Percentiles rank a stretch among this genome's conserved stretches.
These are phyloP conservation scores for Cyaniris semiargus DNA, from an alignment of 2,888 invertebrate species.

Conservation along the genomic window DNA sequence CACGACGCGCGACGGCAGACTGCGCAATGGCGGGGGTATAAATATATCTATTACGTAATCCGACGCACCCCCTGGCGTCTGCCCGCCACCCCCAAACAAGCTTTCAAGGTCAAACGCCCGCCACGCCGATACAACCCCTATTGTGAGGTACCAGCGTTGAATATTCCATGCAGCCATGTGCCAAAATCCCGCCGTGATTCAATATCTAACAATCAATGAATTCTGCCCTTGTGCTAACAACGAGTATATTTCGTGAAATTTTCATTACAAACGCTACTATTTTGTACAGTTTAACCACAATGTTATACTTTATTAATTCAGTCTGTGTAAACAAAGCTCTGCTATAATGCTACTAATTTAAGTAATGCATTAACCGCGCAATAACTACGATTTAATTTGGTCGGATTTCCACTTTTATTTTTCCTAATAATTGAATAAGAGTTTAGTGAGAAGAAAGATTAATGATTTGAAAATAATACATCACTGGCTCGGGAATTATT, in stretches of 20 bases:
- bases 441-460: no score
- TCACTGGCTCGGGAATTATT: no score
- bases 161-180: conserved; percentile 46
- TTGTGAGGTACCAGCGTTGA: conserved; percentile 40
- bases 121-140: conserved; percentile 47
- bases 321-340: no score
- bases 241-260: not conserved
- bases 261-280: not conserved
- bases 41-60: conserved; percentile 74
- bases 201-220: conserved; percentile 64
- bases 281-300: no score
- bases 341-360: no score
- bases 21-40: conserved; percentile 51
- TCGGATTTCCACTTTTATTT: no score
- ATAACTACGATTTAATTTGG: no score
- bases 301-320: not conserved
- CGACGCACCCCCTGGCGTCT: conserved; percentile 53
- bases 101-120: conserved; percentile 64
- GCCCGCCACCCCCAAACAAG: conserved; percentile 59
- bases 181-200: conserved; percentile 40
- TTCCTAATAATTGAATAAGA: no score
- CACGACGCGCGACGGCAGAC: conserved; percentile 33
- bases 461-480: no score
- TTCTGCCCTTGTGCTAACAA: conserved; percentile 51
- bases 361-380: no score